Conservation (phyloP, 2,888 invertebrate genomes). For the Nemotelus nigrinus region DNA sequence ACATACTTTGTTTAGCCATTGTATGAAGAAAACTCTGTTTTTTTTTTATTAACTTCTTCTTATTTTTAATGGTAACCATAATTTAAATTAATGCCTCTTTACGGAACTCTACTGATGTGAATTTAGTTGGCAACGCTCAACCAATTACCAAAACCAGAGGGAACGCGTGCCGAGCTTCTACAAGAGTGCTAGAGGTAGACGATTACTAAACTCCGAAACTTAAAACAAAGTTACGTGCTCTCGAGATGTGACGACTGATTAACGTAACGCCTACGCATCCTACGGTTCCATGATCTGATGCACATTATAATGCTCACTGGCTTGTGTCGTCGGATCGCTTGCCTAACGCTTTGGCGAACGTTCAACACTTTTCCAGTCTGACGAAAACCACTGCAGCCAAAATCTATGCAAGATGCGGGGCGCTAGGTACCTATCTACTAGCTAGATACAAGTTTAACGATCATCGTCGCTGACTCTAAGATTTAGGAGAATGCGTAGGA, state of each 20-base stretch:
- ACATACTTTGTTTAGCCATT: no score
- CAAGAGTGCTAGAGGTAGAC: constrained; percentile 16
- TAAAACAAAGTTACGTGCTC: constrained; percentile 29
- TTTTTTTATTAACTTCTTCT: no score
- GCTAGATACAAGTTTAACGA: constrained; percentile 14
- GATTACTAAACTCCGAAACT: constrained; percentile 20
- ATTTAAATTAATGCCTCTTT: no score
- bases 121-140: no score
- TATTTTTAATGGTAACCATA: no score
- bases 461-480: constrained; percentile 22
- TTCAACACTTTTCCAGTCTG: constrained; percentile 39
- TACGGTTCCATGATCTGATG: constrained; percentile 31
- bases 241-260: constrained; percentile 25
- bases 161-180: constrained; percentile 33
- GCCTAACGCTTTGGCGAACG: constrained; percentile 33
- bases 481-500: constrained; percentile 36
- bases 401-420: constrained; percentile 26
- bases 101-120: no score
- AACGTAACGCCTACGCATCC: constrained; percentile 22
- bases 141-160: not conserved
- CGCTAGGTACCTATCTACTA: constrained; percentile 8
- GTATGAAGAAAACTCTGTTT: no score
- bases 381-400: constrained; percentile 2
- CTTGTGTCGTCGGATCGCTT: constrained; percentile 18
- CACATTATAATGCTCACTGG: constrained; percentile 6